Conservation (phyloP, 2,888 invertebrate species). For the Gari tellinella region DNA sequence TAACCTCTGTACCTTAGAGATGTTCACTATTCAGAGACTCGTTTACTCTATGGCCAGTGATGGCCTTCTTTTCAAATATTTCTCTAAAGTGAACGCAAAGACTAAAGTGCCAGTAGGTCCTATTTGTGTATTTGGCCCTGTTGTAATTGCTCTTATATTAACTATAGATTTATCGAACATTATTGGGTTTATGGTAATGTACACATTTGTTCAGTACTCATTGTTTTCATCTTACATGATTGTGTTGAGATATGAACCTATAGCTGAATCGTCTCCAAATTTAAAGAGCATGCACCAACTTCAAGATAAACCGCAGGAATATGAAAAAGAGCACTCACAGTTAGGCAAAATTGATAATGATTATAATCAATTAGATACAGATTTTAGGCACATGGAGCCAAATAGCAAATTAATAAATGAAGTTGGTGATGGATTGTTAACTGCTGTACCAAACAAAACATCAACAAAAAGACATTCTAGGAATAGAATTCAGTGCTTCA, state of each 20-base stretch:
- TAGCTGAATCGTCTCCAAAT: no score
- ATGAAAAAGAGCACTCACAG: no score
- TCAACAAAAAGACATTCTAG: no score
- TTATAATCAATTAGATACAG: no score
- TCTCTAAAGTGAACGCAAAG: conserved; percentile 89
- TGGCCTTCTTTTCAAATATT: conserved; percentile 90
- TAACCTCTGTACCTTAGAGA: conserved; percentile 88
- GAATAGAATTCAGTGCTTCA: no score
- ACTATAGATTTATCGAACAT: conserved; percentile 94
- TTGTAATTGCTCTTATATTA: conserved; percentile 88
- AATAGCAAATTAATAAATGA: no score
- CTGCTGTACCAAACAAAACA: no score
- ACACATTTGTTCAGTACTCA: conserved; percentile 87
- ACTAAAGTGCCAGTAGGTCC: conserved; percentile 87
- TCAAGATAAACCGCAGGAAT: no score
- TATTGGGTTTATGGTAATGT: conserved; percentile 96
- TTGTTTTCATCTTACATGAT: conserved; percentile 95
- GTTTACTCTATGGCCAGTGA: conserved; percentile 96
- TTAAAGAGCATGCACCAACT: no score
- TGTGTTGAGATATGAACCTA: conserved; percentile 89
- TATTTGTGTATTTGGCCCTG: conserved; percentile 71
- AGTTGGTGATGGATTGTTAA: no score
- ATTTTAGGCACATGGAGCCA: no score
- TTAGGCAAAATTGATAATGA: no score
- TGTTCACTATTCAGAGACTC: conserved; percentile 93